Conservation (phyloP, 1,140 invertebrate genomes). For the Tyrophagus putrescentiae region DNA sequence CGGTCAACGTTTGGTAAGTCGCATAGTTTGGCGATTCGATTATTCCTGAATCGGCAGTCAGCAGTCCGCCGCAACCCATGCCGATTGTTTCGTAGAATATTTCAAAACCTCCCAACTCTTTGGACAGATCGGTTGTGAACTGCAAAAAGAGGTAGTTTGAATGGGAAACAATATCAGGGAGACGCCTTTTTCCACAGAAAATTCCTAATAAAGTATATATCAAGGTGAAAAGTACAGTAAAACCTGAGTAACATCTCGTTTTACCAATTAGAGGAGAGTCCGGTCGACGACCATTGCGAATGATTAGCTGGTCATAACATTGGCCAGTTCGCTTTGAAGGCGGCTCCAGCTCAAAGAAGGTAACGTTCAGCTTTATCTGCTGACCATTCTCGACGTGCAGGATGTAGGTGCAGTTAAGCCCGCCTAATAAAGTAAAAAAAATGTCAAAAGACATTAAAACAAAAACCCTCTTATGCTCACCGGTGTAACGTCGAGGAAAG, state of each 20-base stretch:
- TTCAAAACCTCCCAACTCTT: conserved; percentile 44
- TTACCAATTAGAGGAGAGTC: conserved; percentile 53
- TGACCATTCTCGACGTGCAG: conserved; percentile 49
- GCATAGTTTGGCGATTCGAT: conserved; percentile 73
- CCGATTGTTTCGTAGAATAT: conserved; percentile 52
- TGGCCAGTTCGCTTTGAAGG: conserved; percentile 43
- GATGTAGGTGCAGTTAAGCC: conserved; percentile 57
- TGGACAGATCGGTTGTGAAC: conserved; percentile 50
- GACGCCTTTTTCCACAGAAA: too few relatives aligned
- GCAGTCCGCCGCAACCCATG: conserved; percentile 55
- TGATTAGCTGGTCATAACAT: conserved; percentile 56
- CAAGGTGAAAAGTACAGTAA: too few relatives aligned
- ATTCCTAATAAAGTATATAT: too few relatives aligned
- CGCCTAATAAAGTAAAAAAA: too few relatives aligned
- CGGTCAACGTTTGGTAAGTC: conserved; percentile 46
- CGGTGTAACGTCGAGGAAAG: conserved; percentile 48
- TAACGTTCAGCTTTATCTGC: conserved; percentile 53
- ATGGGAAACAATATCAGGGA: too few relatives aligned
- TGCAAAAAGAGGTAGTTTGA: conserved; percentile 48
- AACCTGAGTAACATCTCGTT: too few relatives aligned
- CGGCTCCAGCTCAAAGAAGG: conserved; percentile 51
- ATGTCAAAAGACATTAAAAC: too few relatives aligned
- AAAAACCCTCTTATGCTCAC: too few relatives aligned
- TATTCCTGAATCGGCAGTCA: conserved; percentile 45
- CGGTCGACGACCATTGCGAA: conserved; percentile 54